Percentiles rank a stretch among this genome's conserved stretches.
phyloP scores from a whole-genome alignment of 2,797 vertebrate genomes.

The Spinibarbus caldwelli region DNA sequence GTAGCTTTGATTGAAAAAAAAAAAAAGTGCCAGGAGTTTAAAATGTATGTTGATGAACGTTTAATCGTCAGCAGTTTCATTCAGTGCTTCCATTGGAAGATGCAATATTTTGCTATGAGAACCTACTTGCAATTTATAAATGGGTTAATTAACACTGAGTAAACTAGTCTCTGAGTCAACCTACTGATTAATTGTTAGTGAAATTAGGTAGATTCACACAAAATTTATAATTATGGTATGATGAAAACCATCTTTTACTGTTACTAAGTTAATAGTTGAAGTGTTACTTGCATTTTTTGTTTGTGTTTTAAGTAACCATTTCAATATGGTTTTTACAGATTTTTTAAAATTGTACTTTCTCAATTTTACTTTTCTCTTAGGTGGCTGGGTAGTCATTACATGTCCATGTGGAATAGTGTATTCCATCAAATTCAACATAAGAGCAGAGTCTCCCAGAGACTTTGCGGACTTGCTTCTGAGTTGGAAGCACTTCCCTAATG shows the following conservation, averaged over 20 bases:
- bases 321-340: no score
- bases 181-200: no score
- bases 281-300: no score
- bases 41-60: background rate
- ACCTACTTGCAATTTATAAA: background rate
- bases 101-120: background rate
- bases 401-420: background rate
- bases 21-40: background rate
- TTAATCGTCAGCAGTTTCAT: background rate
- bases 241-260: no score
- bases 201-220: no score
- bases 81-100: background rate
- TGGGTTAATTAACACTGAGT: background rate
- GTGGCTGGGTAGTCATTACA: constrained; percentile 3
- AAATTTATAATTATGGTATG: no score
- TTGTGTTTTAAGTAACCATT: no score
- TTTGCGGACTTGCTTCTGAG: background rate
- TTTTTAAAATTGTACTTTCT: background rate
- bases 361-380: background rate
- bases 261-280: no score
- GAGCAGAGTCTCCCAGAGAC: background rate
- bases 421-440: background rate
- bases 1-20: background rate
- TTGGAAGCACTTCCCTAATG: background rate
- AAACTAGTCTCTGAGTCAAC: background rate